Base-by-base conservation (phyloP, 2,888 invertebrate species). In the Cosmorhoe ocellata region DNA sequence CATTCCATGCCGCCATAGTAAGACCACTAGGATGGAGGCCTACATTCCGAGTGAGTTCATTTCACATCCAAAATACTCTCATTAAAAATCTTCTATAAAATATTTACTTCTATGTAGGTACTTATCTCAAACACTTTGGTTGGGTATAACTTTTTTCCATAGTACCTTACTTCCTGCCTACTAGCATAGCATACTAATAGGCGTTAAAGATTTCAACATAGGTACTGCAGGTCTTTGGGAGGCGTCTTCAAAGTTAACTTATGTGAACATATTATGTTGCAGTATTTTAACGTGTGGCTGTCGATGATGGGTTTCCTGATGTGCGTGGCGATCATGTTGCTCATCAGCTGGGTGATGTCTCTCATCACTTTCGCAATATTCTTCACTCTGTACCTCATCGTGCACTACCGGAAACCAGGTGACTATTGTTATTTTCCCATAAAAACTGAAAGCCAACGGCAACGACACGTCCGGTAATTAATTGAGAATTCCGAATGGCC, bases 221-320 rank as follows among this genome's bases (percentile, higher is more conserved):
- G n/a, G n/a, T n/a, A n/a, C n/a, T n/a, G n/a, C n/a, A n/a, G n/a
- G n/a, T n/a, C n/a, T n/a, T n/a, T n/a, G 4, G 18, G 4, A 18
- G 18, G 18, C 18, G 4, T 18, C 18, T 3, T 18, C 24, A 24
- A 24, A 24, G 24, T 7, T 24, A 3, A 4, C 6, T 7, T 30
- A 43, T 37, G 51, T 14, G 13, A 18, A 0, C 13, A 24, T n/a
- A 36, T 47, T 40, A 46, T 54, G 28, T 90, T 91, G 28, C 88
- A 96, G 96, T 98, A 94, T 80, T 98, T 97, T 91, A 98, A 98
- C 84, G 94, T 94, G 52, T 98, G 98, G 98, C 67, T 98, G 18
- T 97, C 97, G 49, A 88, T 98, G 42, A 70, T 93, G 38, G 98
- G 98, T 0, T 96, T 97, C 75, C 87, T 96, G 54, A 85, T 95